Evolutionary conservation across 1,140 invertebrate species (phyloP).

Genomic region (Brachionus paranguensis): DNA sequence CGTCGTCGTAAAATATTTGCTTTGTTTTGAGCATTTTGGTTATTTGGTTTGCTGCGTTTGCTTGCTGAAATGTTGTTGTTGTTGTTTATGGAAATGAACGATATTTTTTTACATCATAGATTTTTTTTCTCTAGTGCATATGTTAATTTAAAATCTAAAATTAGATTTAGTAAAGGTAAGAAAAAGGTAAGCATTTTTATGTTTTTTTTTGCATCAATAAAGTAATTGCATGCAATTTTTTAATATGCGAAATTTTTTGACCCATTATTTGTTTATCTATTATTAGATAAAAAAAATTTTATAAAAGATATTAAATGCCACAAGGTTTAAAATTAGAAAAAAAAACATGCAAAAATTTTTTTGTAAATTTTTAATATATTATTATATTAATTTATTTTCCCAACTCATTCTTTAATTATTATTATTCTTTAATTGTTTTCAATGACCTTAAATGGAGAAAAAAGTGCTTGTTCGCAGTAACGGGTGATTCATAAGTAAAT

Average conservation of each 20-base stretch:
- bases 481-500: too few species aligned
- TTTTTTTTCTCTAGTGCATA: neutral
- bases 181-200: neutral
- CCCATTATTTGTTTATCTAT: neutral
- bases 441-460: too few species aligned
- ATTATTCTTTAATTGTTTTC: too few species aligned
- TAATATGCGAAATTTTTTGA: neutral
- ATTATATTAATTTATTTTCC: too few species aligned
- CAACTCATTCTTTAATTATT: too few species aligned
- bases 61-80: too few species aligned
- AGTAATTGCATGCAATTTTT: neutral
- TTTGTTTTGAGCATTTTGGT: neutral
- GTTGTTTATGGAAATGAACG: neutral
- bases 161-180: neutral
- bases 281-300: neutral
- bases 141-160: neutral
- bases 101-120: neutral
- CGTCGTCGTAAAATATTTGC: neutral
- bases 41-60: neutral
- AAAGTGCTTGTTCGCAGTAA: too few species aligned
- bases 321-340: too few species aligned
- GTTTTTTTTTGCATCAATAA: too few species aligned
- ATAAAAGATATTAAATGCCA: too few species aligned
- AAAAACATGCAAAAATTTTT: too few species aligned
- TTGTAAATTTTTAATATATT: too few species aligned